Conservation (phyloP, 2,888 invertebrate species). For the Cryptosula pallasiana region DNA sequence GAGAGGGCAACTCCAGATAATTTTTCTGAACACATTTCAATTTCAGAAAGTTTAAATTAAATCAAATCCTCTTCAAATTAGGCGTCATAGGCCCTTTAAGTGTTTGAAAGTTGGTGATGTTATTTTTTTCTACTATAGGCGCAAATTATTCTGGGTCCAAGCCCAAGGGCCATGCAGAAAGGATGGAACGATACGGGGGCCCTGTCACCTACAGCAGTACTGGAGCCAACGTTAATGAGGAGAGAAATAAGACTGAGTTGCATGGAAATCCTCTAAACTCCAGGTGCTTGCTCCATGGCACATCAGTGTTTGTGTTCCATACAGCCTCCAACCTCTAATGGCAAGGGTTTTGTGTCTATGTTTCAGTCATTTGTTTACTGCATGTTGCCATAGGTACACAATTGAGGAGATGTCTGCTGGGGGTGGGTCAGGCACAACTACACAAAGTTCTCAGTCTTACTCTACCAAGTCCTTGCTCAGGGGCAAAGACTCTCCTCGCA, state of each 20-base stretch:
- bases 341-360: no score
- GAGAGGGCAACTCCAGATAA: no score
- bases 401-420: conserved; percentile 20
- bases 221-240: not conserved
- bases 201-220: conserved; percentile 12
- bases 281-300: no score
- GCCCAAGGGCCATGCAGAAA: conserved; percentile 12
- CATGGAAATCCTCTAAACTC: conserved; percentile 16
- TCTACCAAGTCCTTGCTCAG: not conserved
- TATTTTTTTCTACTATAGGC: not conserved
- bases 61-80: no score
- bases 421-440: not conserved
- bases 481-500: conserved; percentile 1
- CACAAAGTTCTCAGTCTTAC: not conserved
- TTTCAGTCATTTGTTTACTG: no score
- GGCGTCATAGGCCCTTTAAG: no score
- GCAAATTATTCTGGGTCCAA: not conserved
- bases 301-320: no score
- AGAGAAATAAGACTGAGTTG: conserved; percentile 7
- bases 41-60: no score
- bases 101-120: no score
- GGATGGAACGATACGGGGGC: not conserved
- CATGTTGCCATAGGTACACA: conserved; percentile 16
- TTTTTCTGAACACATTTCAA: no score
- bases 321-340: no score